Base-by-base conservation (phyloP, 2,113 vertebrate genomes). In the Centropristis striata region DNA sequence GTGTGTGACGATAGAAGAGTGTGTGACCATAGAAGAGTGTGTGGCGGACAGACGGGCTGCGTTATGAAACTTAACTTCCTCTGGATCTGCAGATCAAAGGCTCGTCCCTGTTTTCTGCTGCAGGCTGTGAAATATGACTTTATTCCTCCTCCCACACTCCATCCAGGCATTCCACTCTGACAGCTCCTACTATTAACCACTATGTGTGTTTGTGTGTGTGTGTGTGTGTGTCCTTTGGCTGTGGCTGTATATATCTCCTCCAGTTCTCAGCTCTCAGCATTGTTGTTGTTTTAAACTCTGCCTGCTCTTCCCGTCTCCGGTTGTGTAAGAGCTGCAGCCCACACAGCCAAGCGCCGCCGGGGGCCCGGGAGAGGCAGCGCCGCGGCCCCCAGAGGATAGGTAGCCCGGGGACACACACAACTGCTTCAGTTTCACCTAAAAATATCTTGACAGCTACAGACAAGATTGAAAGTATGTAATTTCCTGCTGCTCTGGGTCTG, bases 41-140 rank as follows among this genome's bases (percentile, higher is more conserved):
- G n/a, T n/a, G n/a, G n/a, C n/a, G n/a, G n/a, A n/a, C n/a, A n/a
- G n/a, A n/a, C n/a, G n/a, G n/a, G n/a, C n/a, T n/a, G n/a, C n/a
- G n/a, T n/a, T n/a, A n/a, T n/a, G n/a, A n/a, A n/a, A n/a, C n/a
- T n/a, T 58, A 65, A 71, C 47, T 42, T 75, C 71, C 28, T 25
- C 20, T 63, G 60, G 59, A 66, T 71, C 65, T 28, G 3, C 53
- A 79, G 57, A 89, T 87, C 78, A 89, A 86, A 84, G 67, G 23
- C 58, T 72, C 16, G 2, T 69, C 61, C 61, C 49, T 59, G 28
- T 42, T 83, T 50, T 60, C 70, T 79, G 54, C 83, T 83, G 71
- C 80, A 63, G 71, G 80, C 72, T 15, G n/a, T 81, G 72, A 81
- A 79, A 77, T 41, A 60, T n/a, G 42, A 81, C 69, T 75, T 71